phyloP scores from a whole-genome alignment of 1,140 invertebrate genomes.

The Hestina assimilis region DNA sequence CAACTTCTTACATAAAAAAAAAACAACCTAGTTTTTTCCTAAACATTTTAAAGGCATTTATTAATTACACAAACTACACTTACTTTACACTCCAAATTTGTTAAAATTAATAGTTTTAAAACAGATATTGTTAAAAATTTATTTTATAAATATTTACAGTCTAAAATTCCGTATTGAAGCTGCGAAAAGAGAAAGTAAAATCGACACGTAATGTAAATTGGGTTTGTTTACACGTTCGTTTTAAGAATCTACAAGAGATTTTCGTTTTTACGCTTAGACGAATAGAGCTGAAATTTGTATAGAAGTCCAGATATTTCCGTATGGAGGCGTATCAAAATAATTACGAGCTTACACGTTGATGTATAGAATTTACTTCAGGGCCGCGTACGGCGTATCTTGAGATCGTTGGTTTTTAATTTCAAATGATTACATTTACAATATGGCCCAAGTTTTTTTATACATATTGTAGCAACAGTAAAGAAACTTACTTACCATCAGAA shows the following conservation, averaged over 20 bases:
- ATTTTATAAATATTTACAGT: slow-evolving; percentile 5
- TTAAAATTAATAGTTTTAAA: too few species aligned
- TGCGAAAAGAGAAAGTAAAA: slow-evolving; percentile 7
- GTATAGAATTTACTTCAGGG: slow-evolving; percentile 6
- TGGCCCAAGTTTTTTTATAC: background rate
- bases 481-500: background rate
- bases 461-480: background rate
- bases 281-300: background rate
- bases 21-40: background rate
- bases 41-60: background rate
- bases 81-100: background rate
- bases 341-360: slow-evolving; percentile 1
- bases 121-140: too few species aligned
- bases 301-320: background rate
- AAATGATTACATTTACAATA: background rate
- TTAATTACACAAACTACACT: background rate
- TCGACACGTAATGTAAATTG: slow-evolving; percentile 8
- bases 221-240: slow-evolving; percentile 7
- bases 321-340: slow-evolving; percentile 5
- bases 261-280: background rate
- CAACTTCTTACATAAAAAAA: too few species aligned
- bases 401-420: background rate
- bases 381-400: background rate
- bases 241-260: background rate
- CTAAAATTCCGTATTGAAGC: background rate